A percentile compares a stretch with the other conserved stretches of the same genome.
These are phyloP conservation scores for Leptodactylus fallax DNA, from an alignment of 2,797 vertebrate genomes.

Conservation along the genomic window DNA sequence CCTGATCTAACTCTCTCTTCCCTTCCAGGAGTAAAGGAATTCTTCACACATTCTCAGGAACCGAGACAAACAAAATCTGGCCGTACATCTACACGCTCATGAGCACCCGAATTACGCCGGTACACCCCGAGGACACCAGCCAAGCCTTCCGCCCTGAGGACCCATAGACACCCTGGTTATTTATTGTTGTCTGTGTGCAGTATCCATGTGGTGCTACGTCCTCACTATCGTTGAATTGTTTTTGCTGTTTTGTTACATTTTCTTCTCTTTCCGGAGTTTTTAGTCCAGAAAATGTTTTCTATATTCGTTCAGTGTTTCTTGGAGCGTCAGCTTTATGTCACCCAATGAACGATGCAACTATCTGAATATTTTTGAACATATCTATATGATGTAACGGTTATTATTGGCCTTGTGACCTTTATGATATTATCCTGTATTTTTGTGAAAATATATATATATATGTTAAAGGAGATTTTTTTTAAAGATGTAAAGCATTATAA, in stretches of 20 bases:
- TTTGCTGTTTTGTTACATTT: conserved; percentile 40
- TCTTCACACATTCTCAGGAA: conserved; percentile 92
- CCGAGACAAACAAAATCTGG: conserved; percentile 95
- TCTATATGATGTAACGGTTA: conserved; percentile 14
- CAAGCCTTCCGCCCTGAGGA: conserved; percentile 65
- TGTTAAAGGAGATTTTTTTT: conserved; percentile 11
- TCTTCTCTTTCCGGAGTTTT: conserved; percentile 30
- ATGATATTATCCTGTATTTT: conserved; percentile 50
- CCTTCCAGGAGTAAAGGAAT: conserved; percentile 86
- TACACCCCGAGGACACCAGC: conserved; percentile 74
- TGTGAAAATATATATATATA: conserved; percentile 47
- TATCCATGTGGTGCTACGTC: conserved; percentile 65
- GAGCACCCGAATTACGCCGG: conserved; percentile 81
- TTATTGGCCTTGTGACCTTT: conserved; percentile 50
- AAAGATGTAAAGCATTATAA: not conserved
- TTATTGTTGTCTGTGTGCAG: conserved; percentile 59
- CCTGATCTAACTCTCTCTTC: not conserved
- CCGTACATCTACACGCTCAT: conserved; percentile 91
- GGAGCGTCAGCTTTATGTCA: not conserved
- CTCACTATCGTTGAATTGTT: conserved; percentile 43
- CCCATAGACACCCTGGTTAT: conserved; percentile 7
- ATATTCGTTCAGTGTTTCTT: conserved; percentile 23
- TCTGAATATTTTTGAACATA: conserved; percentile 30
- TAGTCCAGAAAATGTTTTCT: conserved; percentile 30
- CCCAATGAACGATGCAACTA: conserved; percentile 7